These are phyloP conservation scores for Poeciliopsis gracilis DNA, from an alignment of 2,797 vertebrate species.

Conservation along the genomic window DNA sequence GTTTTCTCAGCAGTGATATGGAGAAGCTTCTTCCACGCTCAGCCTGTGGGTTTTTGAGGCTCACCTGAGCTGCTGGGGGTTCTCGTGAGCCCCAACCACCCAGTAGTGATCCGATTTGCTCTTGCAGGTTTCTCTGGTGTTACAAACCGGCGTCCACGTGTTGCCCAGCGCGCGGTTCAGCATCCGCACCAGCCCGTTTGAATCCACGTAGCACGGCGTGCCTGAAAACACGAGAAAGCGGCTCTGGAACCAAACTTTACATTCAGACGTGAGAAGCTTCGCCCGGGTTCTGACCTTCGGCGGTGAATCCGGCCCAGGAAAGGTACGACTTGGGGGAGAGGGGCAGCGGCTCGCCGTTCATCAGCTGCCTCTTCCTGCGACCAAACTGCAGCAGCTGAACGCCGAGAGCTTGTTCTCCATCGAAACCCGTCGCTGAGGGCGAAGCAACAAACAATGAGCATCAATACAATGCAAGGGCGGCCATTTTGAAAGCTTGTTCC, in stretches of 20 bases:
- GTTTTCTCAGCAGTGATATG: not conserved
- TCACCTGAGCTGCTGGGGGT: constrained; percentile 95
- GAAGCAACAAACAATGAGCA: not conserved
- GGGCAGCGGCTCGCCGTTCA: constrained; percentile 87
- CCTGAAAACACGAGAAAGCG: constrained; percentile 73
- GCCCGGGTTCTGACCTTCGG: constrained; percentile 85
- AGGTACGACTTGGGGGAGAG: constrained; percentile 86
- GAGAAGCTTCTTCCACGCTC: not conserved
- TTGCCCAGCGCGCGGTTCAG: constrained; percentile 90
- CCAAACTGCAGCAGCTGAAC: constrained; percentile 90
- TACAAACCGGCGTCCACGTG: constrained; percentile 91
- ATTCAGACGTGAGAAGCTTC: no score
- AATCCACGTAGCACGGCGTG: constrained; percentile 90
- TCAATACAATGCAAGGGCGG: not conserved
- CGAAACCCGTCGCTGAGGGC: constrained; percentile 85
- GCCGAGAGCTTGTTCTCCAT: constrained; percentile 92
- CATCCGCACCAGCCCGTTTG: constrained; percentile 88
- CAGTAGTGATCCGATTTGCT: constrained; percentile 94
- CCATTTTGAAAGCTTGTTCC: not conserved
- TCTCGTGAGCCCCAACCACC: constrained; percentile 94
- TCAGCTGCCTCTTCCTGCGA: constrained; percentile 80
- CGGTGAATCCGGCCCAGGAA: constrained; percentile 91
- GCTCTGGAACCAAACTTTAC: not conserved
- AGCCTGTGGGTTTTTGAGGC: not conserved
- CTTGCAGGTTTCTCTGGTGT: constrained; percentile 91